Percentiles rank a stretch among this genome's conserved stretches.
These are phyloP conservation scores for Serripes groenlandicus DNA, from an alignment of 2,888 invertebrate genomes.

Conservation along the genomic window DNA sequence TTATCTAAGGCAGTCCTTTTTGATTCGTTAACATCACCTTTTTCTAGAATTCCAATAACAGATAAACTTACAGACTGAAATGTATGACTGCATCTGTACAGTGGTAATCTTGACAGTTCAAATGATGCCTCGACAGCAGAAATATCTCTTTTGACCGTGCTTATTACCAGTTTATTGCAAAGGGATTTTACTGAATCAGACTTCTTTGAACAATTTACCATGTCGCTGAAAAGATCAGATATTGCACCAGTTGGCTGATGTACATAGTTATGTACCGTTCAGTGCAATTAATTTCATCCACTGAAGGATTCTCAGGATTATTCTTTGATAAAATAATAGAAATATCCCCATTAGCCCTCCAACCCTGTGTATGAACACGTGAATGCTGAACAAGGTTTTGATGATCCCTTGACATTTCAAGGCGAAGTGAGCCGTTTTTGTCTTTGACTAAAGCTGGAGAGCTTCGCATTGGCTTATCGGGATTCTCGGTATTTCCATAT, in stretches of 20 bases:
- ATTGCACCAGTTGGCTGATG: slow-evolving; percentile 65
- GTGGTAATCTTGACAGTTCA: slow-evolving; percentile 39
- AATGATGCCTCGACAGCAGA: slow-evolving; percentile 67
- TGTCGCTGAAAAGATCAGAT: slow-evolving; percentile 59
- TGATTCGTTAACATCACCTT: slow-evolving; percentile 28
- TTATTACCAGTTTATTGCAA: slow-evolving; percentile 63
- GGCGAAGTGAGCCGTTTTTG: slow-evolving; percentile 60
- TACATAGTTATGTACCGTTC: slow-evolving; percentile 61
- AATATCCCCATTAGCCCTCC: slow-evolving; percentile 72
- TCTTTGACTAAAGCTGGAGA: slow-evolving; percentile 62
- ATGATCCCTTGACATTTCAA: slow-evolving; percentile 72
- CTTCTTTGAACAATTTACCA: slow-evolving; percentile 34
- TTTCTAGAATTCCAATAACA: slow-evolving; percentile 56
- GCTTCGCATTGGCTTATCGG: slow-evolving; percentile 30
- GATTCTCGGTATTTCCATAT: slow-evolving; percentile 44
- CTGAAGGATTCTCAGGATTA: slow-evolving; percentile 65
- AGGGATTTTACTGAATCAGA: no score
- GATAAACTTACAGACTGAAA: slow-evolving; percentile 65
- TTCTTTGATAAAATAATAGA: slow-evolving; percentile 71
- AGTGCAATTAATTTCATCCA: slow-evolving; percentile 43
- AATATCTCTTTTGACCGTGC: slow-evolving; percentile 67
- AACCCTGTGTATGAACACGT: slow-evolving; percentile 66
- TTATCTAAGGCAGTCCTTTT: slow-evolving; percentile 62
- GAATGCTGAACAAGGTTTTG: slow-evolving; percentile 71
- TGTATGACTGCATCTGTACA: slow-evolving; percentile 58